Evolutionary conservation across 2,797 vertebrate genomes (phyloP), one percentile per base, ranked within the genome.

Genomic region (Chloroceryle amazona): DNA sequence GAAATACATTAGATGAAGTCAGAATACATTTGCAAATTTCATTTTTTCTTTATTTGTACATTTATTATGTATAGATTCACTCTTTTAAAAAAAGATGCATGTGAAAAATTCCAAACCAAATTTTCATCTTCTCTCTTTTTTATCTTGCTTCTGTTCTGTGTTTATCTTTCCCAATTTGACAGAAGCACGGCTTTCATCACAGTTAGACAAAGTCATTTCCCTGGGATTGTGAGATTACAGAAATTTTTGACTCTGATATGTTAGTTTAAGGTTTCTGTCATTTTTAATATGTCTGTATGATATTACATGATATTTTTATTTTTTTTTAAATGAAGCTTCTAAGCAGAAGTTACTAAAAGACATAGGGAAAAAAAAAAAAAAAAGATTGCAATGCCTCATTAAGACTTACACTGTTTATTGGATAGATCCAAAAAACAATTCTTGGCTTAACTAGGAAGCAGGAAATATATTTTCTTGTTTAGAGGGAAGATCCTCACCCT

Each of bases 241-340:
- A 89, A 31, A 1, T 11, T 41, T 80, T 72, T 86, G 31, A 73
- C 9, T 81, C 89, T 78, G 73, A 44, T 11, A 75, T 28, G 5
- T 15, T 1, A 11, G 42, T 55, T 16, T 0, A 0, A 58, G 9
- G 10, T 57, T 84, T 87, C n/a, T 90, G 67, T 84, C 5, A 54
- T 80, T 95, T 93, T 93, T 28, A 63, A 63, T 33, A 26, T 63
- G 20, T 57, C 31, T 75, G 4, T 61, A 13, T 86, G 37, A 44
- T 73, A 66, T 52, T 52, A 19, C 7, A 61, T 51, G 2, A 26
- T 37, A 37, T 37, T 37, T 10, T 80, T 71, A 29, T 26, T 25
- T 66, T 54, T 37, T 1, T 18, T 9, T 2, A 1, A 25, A 26
- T 21, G 0, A 31, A 9, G 8, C 83, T 86, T 78, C 49, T 55